A percentile compares a stretch with the other conserved stretches of the same genome.
Conservation (phyloP, 2,888 invertebrate species). For the Rhopalosiphum nymphaeae region DNA sequence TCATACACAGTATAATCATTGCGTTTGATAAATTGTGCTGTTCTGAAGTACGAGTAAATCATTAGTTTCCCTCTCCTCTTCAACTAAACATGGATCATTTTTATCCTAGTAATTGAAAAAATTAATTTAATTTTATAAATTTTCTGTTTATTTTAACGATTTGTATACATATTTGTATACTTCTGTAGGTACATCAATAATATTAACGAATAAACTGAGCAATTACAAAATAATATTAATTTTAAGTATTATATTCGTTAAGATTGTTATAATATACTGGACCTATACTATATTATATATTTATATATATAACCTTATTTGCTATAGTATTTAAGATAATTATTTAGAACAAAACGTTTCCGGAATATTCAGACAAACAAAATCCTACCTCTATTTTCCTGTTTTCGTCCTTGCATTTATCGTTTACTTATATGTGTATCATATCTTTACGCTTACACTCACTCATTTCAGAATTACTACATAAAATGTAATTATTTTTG, state of each 20-base stretch:
- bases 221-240: background rate
- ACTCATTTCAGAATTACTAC: background rate
- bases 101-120: background rate
- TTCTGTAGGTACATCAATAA: background rate
- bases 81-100: background rate
- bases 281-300: background rate
- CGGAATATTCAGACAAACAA: background rate
- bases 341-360: background rate
- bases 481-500: background rate
- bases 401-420: background rate
- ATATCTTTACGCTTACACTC: background rate
- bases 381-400: background rate
- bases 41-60: background rate
- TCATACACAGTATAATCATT: background rate
- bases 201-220: background rate
- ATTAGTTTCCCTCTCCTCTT: background rate
- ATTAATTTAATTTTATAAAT: background rate
- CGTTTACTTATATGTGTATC: background rate
- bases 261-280: background rate
- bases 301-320: background rate
- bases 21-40: background rate
- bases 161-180: background rate
- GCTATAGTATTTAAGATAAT: background rate
- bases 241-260: background rate
- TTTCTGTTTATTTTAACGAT: background rate